These are phyloP conservation scores for Crotalus tigris DNA, from an alignment of 2,113 vertebrate genomes.

Conservation along the genomic window DNA sequence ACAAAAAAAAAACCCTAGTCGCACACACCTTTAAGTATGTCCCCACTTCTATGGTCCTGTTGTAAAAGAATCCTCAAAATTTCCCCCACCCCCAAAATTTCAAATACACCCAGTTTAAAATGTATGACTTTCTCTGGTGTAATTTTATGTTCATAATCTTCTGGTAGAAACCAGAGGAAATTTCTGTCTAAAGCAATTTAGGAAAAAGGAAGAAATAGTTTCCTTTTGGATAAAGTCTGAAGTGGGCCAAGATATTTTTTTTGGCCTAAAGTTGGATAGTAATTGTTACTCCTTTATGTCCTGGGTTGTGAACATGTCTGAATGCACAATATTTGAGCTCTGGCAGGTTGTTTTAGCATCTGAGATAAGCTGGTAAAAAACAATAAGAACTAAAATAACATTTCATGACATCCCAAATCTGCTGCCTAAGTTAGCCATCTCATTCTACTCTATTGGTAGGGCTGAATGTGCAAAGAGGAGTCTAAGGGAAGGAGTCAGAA, in stretches of 20 bases:
- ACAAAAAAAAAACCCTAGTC: neutral
- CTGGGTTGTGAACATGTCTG: neutral
- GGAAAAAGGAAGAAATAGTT: neutral
- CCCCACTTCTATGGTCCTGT: neutral
- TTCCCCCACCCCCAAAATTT: neutral
- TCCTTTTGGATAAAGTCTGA: neutral
- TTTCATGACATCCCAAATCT: neutral
- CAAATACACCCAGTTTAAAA: neutral
- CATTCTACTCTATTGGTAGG: neutral
- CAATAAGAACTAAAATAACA: neutral
- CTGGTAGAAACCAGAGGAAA: neutral
- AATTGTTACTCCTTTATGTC: neutral
- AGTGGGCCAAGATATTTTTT: neutral
- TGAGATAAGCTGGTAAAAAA: neutral
- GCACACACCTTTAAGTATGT: neutral
- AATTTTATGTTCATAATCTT: neutral
- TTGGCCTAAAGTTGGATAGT: neutral
- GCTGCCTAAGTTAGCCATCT: neutral
- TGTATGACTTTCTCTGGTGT: neutral
- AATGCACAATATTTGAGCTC: neutral
- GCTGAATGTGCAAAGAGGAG: neutral
- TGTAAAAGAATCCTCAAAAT: neutral
- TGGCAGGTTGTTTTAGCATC: neutral
- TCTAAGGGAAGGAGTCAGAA: neutral
- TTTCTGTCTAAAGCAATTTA: neutral